Evolutionary conservation across 2,113 vertebrate genomes (phyloP).

Genomic region (Myotis lucifugus): DNA sequence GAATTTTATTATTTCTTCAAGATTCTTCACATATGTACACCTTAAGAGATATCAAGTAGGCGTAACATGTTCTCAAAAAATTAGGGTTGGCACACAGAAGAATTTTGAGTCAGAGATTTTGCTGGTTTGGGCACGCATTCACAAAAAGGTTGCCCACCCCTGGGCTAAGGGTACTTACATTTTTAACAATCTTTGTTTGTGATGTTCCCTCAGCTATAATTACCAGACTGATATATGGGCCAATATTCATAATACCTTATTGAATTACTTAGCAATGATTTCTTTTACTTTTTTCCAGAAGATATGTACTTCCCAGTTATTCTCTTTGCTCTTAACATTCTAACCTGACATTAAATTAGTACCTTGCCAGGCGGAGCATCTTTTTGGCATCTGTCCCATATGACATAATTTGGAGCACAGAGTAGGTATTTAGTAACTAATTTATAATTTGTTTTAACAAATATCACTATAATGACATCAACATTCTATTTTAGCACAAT

Average conservation of each 20-base stretch:
- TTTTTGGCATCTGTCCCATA: neutral
- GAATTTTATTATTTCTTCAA: too few relatives aligned
- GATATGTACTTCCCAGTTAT: neutral
- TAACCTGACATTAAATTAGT: neutral
- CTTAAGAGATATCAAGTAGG: too few relatives aligned
- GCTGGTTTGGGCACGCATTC: too few relatives aligned
- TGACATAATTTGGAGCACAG: neutral
- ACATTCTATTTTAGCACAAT: neutral
- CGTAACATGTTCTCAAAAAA: too few relatives aligned
- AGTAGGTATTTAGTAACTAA: neutral
- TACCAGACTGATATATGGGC: neutral
- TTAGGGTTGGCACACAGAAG: too few relatives aligned
- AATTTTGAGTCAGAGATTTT: too few relatives aligned
- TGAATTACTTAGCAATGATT: neutral
- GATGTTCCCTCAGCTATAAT: neutral
- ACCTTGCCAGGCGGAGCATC: neutral
- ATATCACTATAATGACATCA: neutral
- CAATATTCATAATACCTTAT: neutral
- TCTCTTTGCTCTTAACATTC: neutral
- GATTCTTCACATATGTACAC: too few relatives aligned
- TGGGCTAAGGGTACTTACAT: neutral
- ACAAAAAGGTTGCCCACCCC: too few relatives aligned
- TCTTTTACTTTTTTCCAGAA: neutral
- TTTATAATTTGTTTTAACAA: neutral
- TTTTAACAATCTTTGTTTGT: neutral